A percentile compares a stretch with the other conserved stretches of the same genome.
These are phyloP conservation scores for Micromys minutus DNA, from an alignment of 2,113 vertebrate species.

Conservation along the genomic window DNA sequence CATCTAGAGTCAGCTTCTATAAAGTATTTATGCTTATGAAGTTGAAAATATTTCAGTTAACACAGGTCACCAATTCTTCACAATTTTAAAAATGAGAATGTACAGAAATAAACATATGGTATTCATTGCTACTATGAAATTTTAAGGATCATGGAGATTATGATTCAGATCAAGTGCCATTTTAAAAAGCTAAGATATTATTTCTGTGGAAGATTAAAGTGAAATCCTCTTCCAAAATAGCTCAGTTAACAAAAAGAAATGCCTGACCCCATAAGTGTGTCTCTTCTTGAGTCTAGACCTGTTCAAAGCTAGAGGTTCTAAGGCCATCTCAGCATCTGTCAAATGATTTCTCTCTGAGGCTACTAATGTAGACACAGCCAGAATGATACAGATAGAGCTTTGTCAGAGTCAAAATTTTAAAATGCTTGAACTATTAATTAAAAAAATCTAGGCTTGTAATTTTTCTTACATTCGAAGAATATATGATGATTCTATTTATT, in stretches of 20 bases:
- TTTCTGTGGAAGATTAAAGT: conserved; percentile 7
- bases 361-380: conserved; percentile 67
- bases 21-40: conserved; percentile 24
- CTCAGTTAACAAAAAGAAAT: neutral
- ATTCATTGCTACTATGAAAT: conserved; percentile 31
- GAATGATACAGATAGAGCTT: conserved; percentile 10
- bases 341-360: conserved; percentile 59
- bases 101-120: conserved; percentile 18
- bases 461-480: conserved; percentile 23
- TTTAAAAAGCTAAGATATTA: conserved; percentile 46
- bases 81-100: neutral
- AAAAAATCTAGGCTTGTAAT: conserved; percentile 44
- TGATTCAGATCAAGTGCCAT: conserved; percentile 66
- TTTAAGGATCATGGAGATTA: conserved; percentile 36
- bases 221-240: conserved; percentile 34
- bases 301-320: conserved; percentile 50
- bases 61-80: conserved; percentile 18
- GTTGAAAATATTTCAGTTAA: conserved; percentile 57
- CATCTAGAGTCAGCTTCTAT: conserved; percentile 2
- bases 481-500: neutral
- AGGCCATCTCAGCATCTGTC: conserved; percentile 69
- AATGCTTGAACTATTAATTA: conserved; percentile 66
- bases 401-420: conserved; percentile 58
- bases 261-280: neutral
- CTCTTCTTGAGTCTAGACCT: conserved; percentile 59